Conservation (phyloP, 2,888 invertebrate genomes). For the Ariolimax columbianus region DNA sequence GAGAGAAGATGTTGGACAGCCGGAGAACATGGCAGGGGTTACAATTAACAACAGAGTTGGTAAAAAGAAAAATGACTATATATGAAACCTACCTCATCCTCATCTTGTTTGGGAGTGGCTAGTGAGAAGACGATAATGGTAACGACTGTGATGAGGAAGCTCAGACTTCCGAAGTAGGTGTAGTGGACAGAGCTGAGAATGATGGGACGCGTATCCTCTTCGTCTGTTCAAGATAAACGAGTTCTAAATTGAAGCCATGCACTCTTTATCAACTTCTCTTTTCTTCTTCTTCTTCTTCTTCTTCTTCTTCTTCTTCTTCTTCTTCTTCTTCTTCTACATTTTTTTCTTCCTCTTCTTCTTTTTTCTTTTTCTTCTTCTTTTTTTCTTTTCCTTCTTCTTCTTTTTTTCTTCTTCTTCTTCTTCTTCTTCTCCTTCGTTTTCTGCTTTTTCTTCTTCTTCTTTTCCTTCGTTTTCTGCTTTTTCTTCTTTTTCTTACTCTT, state of each 20-base stretch:
- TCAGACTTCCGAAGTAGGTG: conserved; percentile 73
- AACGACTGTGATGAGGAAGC: conserved; percentile 64
- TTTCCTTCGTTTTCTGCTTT: too few species aligned
- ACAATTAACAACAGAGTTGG: too few species aligned
- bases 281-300: not conserved
- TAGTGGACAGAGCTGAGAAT: conserved; percentile 71
- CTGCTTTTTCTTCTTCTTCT: too few species aligned
- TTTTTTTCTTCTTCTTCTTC: too few species aligned
- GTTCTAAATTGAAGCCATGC: not conserved
- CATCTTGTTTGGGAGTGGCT: conserved; percentile 46
- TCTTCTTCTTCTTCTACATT: too few species aligned
- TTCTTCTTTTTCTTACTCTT: too few species aligned
- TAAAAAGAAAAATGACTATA: too few species aligned
- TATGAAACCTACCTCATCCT: conserved; percentile 67
- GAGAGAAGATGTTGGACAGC: not conserved
- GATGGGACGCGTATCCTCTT: conserved; percentile 77
- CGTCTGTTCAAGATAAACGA: conserved; percentile 48
- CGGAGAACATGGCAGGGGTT: too few species aligned
- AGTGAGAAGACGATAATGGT: conserved; percentile 69
- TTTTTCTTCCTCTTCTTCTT: too few species aligned
- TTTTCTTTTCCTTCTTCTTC: too few species aligned
- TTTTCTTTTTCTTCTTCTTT: too few species aligned
- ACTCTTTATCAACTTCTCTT: not conserved
- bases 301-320: not conserved
- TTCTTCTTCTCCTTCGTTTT: too few species aligned